These are phyloP conservation scores for Ceratosolen fusciceps DNA, from an alignment of 1,140 invertebrate genomes.

Conservation along the genomic window DNA sequence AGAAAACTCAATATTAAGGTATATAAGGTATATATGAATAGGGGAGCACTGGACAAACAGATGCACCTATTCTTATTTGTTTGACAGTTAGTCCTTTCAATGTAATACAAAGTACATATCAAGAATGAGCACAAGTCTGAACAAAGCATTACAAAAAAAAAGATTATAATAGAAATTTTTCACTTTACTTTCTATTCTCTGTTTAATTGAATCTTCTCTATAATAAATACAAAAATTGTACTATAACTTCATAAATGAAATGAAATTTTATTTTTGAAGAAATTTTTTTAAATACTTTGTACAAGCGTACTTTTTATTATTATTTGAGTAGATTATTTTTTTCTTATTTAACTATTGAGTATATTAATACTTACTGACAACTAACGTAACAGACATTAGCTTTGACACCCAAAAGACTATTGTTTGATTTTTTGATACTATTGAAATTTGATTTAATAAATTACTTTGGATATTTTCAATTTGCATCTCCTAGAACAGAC, in stretches of 20 bases:
- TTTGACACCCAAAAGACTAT: constrained; percentile 67
- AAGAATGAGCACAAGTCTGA: too few species aligned
- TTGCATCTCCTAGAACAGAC: constrained; percentile 60
- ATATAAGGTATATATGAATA: neutral
- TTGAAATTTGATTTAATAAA: constrained; percentile 62
- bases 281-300: too few species aligned
- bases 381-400: constrained; percentile 59
- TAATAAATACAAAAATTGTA: too few species aligned
- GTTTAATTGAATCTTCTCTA: too few species aligned
- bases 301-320: too few species aligned
- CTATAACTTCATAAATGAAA: too few species aligned
- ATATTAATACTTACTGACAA: constrained; percentile 58
- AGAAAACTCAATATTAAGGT: neutral
- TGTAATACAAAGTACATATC: neutral
- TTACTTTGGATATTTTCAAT: constrained; percentile 62
- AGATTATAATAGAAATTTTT: too few species aligned
- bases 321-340: too few species aligned
- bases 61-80: neutral
- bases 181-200: too few species aligned
- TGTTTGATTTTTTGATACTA: constrained; percentile 61
- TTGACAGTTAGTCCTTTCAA: neutral
- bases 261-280: too few species aligned
- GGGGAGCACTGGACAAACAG: neutral
- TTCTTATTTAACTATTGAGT: too few species aligned
- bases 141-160: too few species aligned